Percentiles rank a stretch among this genome's conserved stretches.
Conservation (phyloP, 2,888 invertebrate species). For the Micropterix aruncella region DNA sequence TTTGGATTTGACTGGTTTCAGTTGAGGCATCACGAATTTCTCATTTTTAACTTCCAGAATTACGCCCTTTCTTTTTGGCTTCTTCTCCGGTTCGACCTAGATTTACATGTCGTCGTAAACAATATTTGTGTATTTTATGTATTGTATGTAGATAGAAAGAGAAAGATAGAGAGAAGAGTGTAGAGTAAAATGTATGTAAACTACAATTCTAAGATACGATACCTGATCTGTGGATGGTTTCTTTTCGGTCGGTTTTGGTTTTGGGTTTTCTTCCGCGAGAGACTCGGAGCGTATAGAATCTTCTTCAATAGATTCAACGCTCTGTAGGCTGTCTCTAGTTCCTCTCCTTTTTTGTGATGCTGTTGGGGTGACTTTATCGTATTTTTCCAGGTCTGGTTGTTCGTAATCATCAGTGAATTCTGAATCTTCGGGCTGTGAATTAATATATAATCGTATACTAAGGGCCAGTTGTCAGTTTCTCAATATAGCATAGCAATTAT, state of each 20-base stretch:
- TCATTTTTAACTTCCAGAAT: slow-evolving; percentile 17
- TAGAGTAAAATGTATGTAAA: slow-evolving; percentile 11
- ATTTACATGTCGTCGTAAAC: neutral
- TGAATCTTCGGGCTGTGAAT: slow-evolving; percentile 6
- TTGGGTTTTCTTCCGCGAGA: no score
- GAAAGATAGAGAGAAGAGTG: neutral
- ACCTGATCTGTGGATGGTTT: neutral
- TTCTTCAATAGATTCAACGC: slow-evolving; percentile 7
- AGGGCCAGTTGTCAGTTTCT: no score
- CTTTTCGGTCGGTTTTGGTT: neutral
- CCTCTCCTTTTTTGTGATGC: slow-evolving; percentile 10
- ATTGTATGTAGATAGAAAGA: neutral
- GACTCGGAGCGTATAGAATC: slow-evolving; percentile 8
- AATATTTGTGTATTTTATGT: neutral
- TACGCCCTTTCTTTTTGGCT: neutral
- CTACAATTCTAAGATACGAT: slow-evolving; percentile 3
- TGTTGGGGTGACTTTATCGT: slow-evolving; percentile 8
- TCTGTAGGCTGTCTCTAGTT: slow-evolving; percentile 4
- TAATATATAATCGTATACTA: no score
- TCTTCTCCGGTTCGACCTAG: neutral
- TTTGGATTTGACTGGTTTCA: slow-evolving; percentile 32
- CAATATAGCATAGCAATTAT: no score
- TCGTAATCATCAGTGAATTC: slow-evolving; percentile 14
- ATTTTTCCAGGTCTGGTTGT: slow-evolving; percentile 15
- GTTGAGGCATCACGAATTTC: slow-evolving; percentile 30